Evolutionary conservation across 1,140 invertebrate genomes (phyloP), one percentile per base, ranked within the genome.

Genomic region (Triops longicaudatus): DNA sequence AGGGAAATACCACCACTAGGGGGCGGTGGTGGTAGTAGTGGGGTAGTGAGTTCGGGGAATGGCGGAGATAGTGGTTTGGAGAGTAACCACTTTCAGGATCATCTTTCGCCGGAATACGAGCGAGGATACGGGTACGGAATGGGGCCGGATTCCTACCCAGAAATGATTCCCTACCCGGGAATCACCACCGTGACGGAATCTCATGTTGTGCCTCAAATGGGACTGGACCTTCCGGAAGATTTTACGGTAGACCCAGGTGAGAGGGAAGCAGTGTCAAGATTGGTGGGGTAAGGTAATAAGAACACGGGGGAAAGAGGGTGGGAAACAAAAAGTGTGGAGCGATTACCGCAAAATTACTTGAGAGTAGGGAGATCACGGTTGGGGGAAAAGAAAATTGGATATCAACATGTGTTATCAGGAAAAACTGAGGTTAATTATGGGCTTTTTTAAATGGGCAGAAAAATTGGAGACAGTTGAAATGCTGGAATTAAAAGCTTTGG

Each of bases 1-100:
- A 74, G 42, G 74, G 43, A 27, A 75, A 17, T 50, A 27, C 74
- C 74, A 17, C 41, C 74, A 10, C 74, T 37, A 37, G 22, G n/a
- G 17, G 50, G 17, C 50, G 50, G 50, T 5, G n/a, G 50, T 17
- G 50, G 50, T 50, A 22, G 44, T 63, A 63, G 50, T 63, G n/a
- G 50, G 14, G 50, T 63, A 63, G 10, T 14, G 44, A 63, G 14
- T 3, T 17, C 17, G 22, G 50, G 50, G 3, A 63, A 22, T 63
- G 14, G 50, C 22, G 50, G 14, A 63, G 14, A 63, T 63, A 63
- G 50, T 17, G 50, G 63, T 50, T 41, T 63, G 72, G 76, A 77
- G 12, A 77, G 63, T 71, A 77, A 72, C 76, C 73, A 73, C 42
- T 77, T 77, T 72, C 76, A 42, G 22, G 50, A 63, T 14, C 14